phyloP scores from a whole-genome alignment of 1,140 invertebrate genomes.

The Vanessa tameamea region DNA sequence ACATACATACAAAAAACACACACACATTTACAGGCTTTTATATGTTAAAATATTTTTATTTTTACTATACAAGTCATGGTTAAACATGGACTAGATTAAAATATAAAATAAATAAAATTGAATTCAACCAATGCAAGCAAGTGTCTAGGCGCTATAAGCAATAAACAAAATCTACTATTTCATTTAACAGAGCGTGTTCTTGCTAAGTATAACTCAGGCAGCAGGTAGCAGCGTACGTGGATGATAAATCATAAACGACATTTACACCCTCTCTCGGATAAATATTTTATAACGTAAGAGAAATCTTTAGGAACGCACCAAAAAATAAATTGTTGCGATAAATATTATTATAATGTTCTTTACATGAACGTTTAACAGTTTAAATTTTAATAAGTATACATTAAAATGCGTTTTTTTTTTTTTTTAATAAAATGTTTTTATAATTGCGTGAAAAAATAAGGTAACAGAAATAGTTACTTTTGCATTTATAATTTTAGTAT shows the following conservation, averaged over 20 bases:
- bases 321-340: background rate
- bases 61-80: background rate
- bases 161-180: slow-evolving; percentile 30
- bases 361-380: too few species aligned
- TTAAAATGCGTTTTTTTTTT: too few species aligned
- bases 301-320: background rate
- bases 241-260: slow-evolving; percentile 15
- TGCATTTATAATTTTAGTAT: too few species aligned
- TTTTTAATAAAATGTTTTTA: too few species aligned
- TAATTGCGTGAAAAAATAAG: too few species aligned
- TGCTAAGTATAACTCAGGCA: slow-evolving; percentile 22
- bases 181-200: slow-evolving; percentile 18
- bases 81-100: background rate
- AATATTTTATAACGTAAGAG: background rate
- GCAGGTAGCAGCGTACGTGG: slow-evolving; percentile 10
- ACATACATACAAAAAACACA: too few species aligned
- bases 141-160: slow-evolving; percentile 19
- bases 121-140: background rate
- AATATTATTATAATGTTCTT: too few species aligned
- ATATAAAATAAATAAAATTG: background rate
- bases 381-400: too few species aligned
- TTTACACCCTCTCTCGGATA: slow-evolving; percentile 2
- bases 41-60: too few species aligned
- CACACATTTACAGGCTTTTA: too few species aligned
- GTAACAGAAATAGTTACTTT: too few species aligned